Conservation (phyloP, 2,113 vertebrate species). For the Maccullochella peelii region DNA sequence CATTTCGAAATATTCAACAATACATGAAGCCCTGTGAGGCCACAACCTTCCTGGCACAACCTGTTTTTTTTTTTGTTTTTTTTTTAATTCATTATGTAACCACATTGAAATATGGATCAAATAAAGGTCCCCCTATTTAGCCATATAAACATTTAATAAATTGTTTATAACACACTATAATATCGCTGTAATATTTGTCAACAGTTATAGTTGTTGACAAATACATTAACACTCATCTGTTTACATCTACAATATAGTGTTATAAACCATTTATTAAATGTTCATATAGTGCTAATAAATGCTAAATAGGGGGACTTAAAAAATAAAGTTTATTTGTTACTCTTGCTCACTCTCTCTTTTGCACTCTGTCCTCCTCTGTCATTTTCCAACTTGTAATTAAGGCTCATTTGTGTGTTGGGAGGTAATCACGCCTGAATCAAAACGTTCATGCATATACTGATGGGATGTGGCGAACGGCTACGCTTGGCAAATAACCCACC, state of each 20-base stretch:
- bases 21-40: background rate
- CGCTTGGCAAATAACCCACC: background rate
- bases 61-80: background rate
- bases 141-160: background rate
- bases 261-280: background rate
- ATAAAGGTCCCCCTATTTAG: background rate
- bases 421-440: background rate
- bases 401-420: background rate
- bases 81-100: background rate
- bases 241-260: background rate
- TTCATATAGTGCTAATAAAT: background rate
- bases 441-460: background rate
- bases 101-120: background rate
- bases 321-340: background rate
- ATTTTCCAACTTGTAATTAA: background rate
- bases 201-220: background rate
- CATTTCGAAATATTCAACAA: too few relatives aligned
- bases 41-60: background rate
- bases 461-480: background rate
- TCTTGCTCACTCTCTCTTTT: background rate
- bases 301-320: background rate
- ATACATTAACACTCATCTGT: background rate
- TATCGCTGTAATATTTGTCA: background rate
- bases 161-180: background rate
- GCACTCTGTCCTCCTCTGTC: background rate